Evolutionary conservation across 2,888 invertebrate species (phyloP).

Genomic region (Gortyna flavago): DNA sequence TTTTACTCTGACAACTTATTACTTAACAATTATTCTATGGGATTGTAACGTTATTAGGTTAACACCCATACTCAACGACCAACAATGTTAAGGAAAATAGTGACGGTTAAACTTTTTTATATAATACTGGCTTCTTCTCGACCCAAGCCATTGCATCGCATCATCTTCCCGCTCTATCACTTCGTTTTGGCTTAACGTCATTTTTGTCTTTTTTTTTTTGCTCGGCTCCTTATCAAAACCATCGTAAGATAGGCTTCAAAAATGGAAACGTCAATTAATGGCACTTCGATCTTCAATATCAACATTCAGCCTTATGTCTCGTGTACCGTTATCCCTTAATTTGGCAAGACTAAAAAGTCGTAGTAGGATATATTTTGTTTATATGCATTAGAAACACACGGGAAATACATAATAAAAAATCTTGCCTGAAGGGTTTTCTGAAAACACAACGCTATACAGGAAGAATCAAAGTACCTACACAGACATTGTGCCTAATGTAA

Average conservation of each 20-base stretch:
- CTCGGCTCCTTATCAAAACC: no score
- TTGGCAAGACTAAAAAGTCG: no score
- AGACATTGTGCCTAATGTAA: constrained; percentile 3
- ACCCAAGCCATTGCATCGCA: no score
- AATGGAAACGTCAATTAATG: constrained; percentile 1
- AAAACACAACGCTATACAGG: not conserved
- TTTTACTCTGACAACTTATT: constrained; percentile 24
- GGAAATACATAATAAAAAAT: no score
- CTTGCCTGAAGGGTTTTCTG: no score
- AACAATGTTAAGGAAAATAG: not conserved
- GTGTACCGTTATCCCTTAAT: not conserved
- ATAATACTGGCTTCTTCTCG: no score
- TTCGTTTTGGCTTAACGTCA: no score
- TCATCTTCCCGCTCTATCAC: no score
- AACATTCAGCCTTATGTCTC: not conserved
- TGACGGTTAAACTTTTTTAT: not conserved
- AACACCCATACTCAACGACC: not conserved
- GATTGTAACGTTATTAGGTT: constrained; percentile 21
- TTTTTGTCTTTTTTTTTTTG: no score
- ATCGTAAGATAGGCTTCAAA: no score
- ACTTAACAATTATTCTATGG: constrained; percentile 24
- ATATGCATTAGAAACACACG: no score
- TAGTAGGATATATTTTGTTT: no score
- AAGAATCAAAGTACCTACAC: not conserved
- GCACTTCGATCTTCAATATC: not conserved